Evolutionary conservation across 1,140 invertebrate species (phyloP), one percentile per base, ranked within the genome.

Genomic region (Drosophila jambulina): DNA sequence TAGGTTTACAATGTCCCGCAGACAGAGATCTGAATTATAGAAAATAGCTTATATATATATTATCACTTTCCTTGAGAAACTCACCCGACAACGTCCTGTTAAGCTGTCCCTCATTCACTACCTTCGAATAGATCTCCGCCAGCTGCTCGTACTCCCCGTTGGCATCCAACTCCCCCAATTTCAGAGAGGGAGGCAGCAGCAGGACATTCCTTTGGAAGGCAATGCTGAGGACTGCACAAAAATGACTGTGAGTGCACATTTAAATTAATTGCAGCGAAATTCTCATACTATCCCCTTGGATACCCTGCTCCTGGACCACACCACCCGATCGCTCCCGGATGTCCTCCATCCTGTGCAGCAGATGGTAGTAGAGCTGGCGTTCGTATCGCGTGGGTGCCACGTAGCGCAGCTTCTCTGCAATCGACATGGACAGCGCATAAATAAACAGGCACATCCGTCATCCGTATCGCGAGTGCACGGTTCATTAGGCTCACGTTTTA

Each of bases 321-420:
- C 29, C 29, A 25, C 29, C 43, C 9, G 74, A 51, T 36, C 51
- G 48, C 4, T 23, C 46, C 57, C 46, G 54, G 8, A 91, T 70
- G 13, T 75, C 40, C 25, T 78, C 75, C 57, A 90, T 74, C 29
- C 71, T 58, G 36, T 91, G 80, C 62, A 91, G 76, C 34, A 91
- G 46, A 57, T 91, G 67, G 61, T 83, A 85, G 40, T 90, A 91
- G 4, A 91, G 36, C 42, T 91, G 90, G 10, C 78, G 59, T 15
- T 91, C 90, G 43, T 58, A 90, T 12, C 90, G 77, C 12, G 82
- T 91, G 27, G 90, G 77, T 0, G 91, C 67, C 38, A 69, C 71
- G 46, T 80, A 91, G 13, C 90, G 90, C 60, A 91, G 67, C 63
- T 90, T 91, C 54, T 91, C 90, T 91, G 49, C 12, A 71, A 78